Percentiles rank a stretch among this genome's conserved stretches.
Conservation (phyloP, 2,888 invertebrate genomes). For the Athalia rosae region DNA sequence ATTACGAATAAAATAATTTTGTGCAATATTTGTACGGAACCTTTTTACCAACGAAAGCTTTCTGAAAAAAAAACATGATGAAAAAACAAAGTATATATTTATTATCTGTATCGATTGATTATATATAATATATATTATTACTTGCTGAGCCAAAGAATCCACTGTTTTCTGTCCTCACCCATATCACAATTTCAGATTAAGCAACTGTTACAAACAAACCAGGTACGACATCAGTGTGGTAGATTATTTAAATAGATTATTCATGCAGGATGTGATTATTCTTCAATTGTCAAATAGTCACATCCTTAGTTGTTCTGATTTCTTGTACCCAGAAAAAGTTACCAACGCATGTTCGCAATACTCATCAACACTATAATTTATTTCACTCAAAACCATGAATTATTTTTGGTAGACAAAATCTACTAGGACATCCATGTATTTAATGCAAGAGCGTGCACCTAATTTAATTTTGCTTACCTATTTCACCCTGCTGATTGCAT, state of each 20-base stretch:
- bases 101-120: slow-evolving; percentile 50
- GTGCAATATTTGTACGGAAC: slow-evolving; percentile 67
- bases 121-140: slow-evolving; percentile 57
- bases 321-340: neutral
- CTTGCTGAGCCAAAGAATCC: slow-evolving; percentile 45
- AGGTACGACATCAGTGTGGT: slow-evolving; percentile 29
- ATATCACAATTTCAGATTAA: slow-evolving; percentile 46
- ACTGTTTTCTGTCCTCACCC: slow-evolving; percentile 23
- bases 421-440: slow-evolving; percentile 5
- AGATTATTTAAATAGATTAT: neutral
- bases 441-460: neutral
- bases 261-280: neutral
- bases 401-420: neutral
- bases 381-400: neutral
- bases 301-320: neutral
- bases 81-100: slow-evolving; percentile 52
- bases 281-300: too few species aligned
- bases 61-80: slow-evolving; percentile 26
- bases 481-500: too few species aligned
- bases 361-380: neutral
- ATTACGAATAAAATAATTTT: slow-evolving; percentile 53
- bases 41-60: slow-evolving; percentile 53
- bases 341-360: slow-evolving; percentile 10
- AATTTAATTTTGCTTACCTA: too few species aligned
- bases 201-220: slow-evolving; percentile 20